Base-by-base conservation (phyloP, 2,888 invertebrate genomes). In the Xylocampa areola region DNA sequence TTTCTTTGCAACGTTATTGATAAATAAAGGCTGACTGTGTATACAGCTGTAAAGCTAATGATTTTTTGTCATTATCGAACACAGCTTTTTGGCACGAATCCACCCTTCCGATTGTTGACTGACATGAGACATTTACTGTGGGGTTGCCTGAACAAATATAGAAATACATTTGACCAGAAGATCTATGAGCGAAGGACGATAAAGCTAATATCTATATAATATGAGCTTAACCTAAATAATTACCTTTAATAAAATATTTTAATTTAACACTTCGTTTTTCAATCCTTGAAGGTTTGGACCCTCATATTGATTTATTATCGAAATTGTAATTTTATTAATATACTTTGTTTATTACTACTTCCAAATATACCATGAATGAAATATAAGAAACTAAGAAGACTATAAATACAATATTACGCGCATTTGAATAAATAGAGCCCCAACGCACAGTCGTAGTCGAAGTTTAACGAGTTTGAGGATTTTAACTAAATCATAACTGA, bases 1-100 rank as follows among this genome's bases (percentile, higher is more conserved):
- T 90, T 89, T 88, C 86, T 86, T 82, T 79, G 76, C 69, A 74
- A 78, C 69, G 72, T 79, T 86, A 86, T 87, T 86, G 84, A 85
- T 85, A 84, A 82, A 80, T 81, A 76, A 81, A 83, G 78, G 76
- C 73, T 61, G 57, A 57, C 55, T 50, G 57, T 55, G 61, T 61
- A 35, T 52, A 58, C 50, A 58, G 54, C 45, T 61, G 45, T 41
- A 58, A 60, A 50, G 33, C 45, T 63, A 69, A 72, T 74, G 53
- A 62, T 45, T 40, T 67, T 68, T 52, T 68, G 32, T 44, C 53
- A 53, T 69, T 66, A 63, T 57, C 41, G 27, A 45, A 49, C 14
- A 21, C 43, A 41, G 49, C 47, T 47, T 45, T 44, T 51, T 50
- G 60, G 54, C 23, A 36, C 30, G 29, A 10, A 13, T 54, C 57